These are phyloP conservation scores for Lagocephalus sceleratus DNA, from an alignment of 2,797 vertebrate genomes.

Conservation along the genomic window DNA sequence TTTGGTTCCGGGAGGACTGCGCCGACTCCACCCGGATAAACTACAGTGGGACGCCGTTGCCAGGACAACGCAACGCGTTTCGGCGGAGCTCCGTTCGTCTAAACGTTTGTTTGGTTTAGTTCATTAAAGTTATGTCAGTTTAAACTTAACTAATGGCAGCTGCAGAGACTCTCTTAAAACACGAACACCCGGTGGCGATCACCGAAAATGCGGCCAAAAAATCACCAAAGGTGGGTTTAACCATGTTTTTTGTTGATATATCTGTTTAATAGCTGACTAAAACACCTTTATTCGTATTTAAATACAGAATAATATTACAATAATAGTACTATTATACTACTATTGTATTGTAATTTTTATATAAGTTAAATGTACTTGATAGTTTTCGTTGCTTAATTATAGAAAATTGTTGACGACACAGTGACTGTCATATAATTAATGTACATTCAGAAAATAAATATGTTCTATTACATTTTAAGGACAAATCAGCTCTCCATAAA, in stretches of 20 bases:
- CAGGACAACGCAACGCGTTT: constrained; percentile 55
- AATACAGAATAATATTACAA: no score
- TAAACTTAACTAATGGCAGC: constrained; percentile 83
- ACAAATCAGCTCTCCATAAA: no score
- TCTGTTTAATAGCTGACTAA: not conserved
- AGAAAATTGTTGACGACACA: no score
- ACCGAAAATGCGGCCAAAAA: constrained; percentile 78
- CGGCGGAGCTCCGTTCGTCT: not conserved
- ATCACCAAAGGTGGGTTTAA: constrained; percentile 78
- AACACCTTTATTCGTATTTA: not conserved
- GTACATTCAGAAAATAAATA: no score
- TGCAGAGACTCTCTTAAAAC: constrained; percentile 82
- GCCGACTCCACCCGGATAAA: not conserved
- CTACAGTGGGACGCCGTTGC: constrained; percentile 26
- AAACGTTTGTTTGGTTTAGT: not conserved
- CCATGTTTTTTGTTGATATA: not conserved
- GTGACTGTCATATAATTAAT: no score
- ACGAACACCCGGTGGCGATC: constrained; percentile 81
- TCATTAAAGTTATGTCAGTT: not conserved
- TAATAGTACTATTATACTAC: no score
- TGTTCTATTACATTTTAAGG: no score
- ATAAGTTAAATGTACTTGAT: no score
- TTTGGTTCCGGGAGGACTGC: constrained; percentile 39
- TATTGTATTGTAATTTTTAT: no score
- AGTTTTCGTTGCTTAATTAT: no score